Conservation (phyloP, 2,113 vertebrate species). For the Promerops cafer region DNA sequence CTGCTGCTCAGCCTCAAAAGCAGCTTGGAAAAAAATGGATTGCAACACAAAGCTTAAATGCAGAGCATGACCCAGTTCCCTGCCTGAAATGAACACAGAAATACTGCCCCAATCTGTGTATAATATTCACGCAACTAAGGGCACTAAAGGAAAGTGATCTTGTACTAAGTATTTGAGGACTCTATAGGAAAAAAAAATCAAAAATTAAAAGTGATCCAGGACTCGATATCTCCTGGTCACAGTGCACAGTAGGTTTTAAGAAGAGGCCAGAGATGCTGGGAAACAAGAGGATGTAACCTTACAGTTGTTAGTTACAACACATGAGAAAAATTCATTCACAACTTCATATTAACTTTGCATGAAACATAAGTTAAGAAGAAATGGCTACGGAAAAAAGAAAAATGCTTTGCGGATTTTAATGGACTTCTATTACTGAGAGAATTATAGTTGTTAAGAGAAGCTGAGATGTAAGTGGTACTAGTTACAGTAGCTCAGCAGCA, state of each 20-base stretch:
- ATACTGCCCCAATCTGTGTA: neutral
- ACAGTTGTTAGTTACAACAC: neutral
- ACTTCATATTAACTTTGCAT: neutral
- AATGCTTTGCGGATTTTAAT: neutral
- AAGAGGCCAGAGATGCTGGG: neutral
- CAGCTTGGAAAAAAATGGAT: neutral
- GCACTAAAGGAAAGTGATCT: neutral
- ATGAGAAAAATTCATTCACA: neutral
- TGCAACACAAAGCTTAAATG: neutral
- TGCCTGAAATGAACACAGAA: neutral
- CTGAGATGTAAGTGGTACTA: neutral
- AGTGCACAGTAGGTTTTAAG: neutral
- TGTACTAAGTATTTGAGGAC: neutral
- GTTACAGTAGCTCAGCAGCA: neutral
- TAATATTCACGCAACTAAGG: neutral
- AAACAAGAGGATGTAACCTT: neutral
- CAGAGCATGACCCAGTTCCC: neutral
- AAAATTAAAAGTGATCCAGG: neutral
- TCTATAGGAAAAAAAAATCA: too few relatives aligned
- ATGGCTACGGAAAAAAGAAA: neutral
- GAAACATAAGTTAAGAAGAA: neutral
- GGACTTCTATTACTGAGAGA: neutral
- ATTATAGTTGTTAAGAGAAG: neutral
- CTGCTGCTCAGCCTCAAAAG: neutral
- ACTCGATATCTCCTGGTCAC: neutral